Evolutionary conservation across 2,113 vertebrate species (phyloP).

Genomic region (Poeciliopsis occidentalis): DNA sequence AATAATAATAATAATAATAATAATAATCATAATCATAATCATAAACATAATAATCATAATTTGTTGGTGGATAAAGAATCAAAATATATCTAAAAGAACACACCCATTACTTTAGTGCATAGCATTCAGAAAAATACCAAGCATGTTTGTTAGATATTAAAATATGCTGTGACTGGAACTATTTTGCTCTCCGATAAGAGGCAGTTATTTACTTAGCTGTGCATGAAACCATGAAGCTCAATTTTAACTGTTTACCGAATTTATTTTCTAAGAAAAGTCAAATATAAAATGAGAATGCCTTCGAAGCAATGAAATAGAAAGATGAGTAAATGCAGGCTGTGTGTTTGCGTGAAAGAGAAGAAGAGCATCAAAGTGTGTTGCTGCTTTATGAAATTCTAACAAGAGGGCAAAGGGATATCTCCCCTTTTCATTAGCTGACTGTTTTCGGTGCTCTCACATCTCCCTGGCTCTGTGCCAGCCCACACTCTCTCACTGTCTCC

Average conservation of each 20-base stretch:
- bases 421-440: slow-evolving; percentile 66
- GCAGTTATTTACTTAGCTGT: slow-evolving; percentile 2
- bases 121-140: neutral
- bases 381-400: slow-evolving; percentile 54
- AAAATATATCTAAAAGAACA: too few species aligned
- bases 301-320: slow-evolving; percentile 9
- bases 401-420: slow-evolving; percentile 49
- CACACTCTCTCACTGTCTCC: slow-evolving; percentile 54
- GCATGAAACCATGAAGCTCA: slow-evolving; percentile 8
- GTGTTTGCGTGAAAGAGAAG: slow-evolving; percentile 10
- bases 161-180: neutral
- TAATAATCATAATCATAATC: too few species aligned
- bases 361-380: slow-evolving; percentile 11
- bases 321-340: slow-evolving; percentile 2
- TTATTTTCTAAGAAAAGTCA: slow-evolving; percentile 4
- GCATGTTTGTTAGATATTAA: slow-evolving; percentile 1
- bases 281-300: slow-evolving; percentile 14
- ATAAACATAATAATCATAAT: too few species aligned
- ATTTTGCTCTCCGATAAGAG: neutral
- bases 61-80: too few species aligned
- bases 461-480: slow-evolving; percentile 48
- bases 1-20: too few species aligned
- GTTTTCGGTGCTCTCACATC: slow-evolving; percentile 58
- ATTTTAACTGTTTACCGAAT: slow-evolving; percentile 3
- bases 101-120: neutral